Evolutionary conservation across 2,888 invertebrate genomes (phyloP).

Genomic region (Microplitis manilae): DNA sequence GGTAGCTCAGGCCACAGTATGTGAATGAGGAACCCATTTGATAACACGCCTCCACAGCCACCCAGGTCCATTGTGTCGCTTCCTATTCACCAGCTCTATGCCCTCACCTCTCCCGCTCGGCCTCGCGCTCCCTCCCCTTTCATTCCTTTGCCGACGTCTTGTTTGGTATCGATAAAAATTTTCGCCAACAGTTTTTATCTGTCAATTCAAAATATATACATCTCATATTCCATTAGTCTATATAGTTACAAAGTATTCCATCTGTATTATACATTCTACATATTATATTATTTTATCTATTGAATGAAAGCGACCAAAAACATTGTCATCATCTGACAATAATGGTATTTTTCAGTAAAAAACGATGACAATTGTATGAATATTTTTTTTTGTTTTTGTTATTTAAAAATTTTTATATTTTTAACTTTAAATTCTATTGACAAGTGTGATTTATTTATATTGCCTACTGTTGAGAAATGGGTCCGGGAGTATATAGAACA

Average conservation of each 20-base stretch:
- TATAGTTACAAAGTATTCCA: not conserved
- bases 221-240: too few relatives aligned
- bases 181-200: not conserved
- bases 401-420: not conserved
- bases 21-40: constrained; percentile 72
- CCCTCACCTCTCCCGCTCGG: constrained; percentile 54
- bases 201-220: constrained; percentile 11
- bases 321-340: not conserved
- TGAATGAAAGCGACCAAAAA: not conserved
- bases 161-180: constrained; percentile 58
- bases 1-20: constrained; percentile 70
- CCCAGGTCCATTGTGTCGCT: constrained; percentile 71
- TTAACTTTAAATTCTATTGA: not conserved
- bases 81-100: constrained; percentile 70
- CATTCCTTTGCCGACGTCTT: constrained; percentile 32
- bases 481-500: constrained; percentile 42
- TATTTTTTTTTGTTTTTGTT: not conserved
- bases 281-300: not conserved
- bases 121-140: constrained; percentile 43
- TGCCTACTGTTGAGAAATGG: constrained; percentile 21
- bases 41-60: constrained; percentile 71
- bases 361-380: not conserved
- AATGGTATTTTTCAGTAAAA: not conserved
- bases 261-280: constrained; percentile 23
- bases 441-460: constrained; percentile 11